A percentile compares a stretch with the other conserved stretches of the same genome.
These are phyloP conservation scores for Drosophila tanythrix DNA, from an alignment of 2,888 invertebrate genomes.

Conservation along the genomic window DNA sequence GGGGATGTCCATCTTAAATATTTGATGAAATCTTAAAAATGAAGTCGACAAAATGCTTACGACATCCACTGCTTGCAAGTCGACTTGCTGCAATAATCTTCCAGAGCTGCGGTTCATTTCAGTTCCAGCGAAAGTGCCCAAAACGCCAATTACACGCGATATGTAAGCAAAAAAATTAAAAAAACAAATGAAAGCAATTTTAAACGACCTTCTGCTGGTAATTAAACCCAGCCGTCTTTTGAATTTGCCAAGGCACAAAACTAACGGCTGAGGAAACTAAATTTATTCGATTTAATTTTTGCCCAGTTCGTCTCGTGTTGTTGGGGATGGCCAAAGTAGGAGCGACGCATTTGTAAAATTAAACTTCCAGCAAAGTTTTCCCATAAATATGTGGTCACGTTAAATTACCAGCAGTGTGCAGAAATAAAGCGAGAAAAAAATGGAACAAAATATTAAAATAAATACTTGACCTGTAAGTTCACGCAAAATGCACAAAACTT, in stretches of 20 bases:
- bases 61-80: conserved; percentile 4
- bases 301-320: background rate
- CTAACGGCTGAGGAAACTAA: conserved; percentile 30
- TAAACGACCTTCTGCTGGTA: conserved; percentile 14
- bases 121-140: background rate
- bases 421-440: conserved; percentile 10
- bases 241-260: conserved; percentile 29
- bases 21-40: conserved; percentile 32
- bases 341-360: conserved; percentile 46
- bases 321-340: conserved; percentile 21
- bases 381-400: conserved; percentile 57
- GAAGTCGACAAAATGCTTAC: conserved; percentile 1
- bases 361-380: conserved; percentile 59
- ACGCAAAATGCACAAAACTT: conserved; percentile 33
- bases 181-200: conserved; percentile 27
- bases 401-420: conserved; percentile 9
- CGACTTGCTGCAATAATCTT: conserved; percentile 6
- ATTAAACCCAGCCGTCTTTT: conserved; percentile 33
- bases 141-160: conserved; percentile 12
- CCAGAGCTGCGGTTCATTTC: conserved; percentile 23
- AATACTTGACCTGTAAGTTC: conserved; percentile 70
- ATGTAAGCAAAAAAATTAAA: conserved; percentile 7
- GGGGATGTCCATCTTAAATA: conserved; percentile 19
- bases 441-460: conserved; percentile 35
- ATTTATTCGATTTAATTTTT: conserved; percentile 57